phyloP scores from a whole-genome alignment of 1,140 invertebrate genomes.

The Lysiphlebus fabarum region DNA sequence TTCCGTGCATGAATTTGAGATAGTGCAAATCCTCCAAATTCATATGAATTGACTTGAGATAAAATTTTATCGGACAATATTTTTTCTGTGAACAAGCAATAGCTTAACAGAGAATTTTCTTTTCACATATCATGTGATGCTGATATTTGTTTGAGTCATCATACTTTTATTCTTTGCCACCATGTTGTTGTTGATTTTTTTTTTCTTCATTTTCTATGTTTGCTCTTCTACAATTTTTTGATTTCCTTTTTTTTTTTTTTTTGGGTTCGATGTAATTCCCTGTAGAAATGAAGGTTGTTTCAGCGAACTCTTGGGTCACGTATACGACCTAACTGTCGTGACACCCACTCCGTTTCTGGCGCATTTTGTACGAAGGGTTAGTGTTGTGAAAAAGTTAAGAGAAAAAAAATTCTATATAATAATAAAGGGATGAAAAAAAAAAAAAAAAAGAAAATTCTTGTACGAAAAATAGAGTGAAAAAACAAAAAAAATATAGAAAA shows the following conservation, averaged over 20 bases:
- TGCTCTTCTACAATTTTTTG: slow-evolving; percentile 19
- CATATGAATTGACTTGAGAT: too few species aligned
- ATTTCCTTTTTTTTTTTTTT: slow-evolving; percentile 25
- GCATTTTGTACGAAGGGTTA: slow-evolving; percentile 41
- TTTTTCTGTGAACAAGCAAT: too few species aligned
- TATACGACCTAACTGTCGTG: slow-evolving; percentile 44
- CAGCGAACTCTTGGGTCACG: slow-evolving; percentile 41
- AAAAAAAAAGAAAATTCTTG: too few species aligned
- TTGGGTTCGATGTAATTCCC: slow-evolving; percentile 37
- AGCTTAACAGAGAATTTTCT: too few species aligned
- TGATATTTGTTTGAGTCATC: too few species aligned
- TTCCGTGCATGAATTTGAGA: too few species aligned
- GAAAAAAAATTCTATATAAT: slow-evolving; percentile 18
- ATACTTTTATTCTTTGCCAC: not conserved
- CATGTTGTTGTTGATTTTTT: not conserved
- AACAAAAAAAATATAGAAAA: not conserved
- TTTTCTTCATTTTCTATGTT: slow-evolving; percentile 10
- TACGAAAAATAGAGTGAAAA: not conserved
- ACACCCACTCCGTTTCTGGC: slow-evolving; percentile 26
- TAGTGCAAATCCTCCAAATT: too few species aligned
- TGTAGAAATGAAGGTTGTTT: slow-evolving; percentile 43
- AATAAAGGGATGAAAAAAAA: slow-evolving; percentile 5
- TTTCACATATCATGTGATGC: too few species aligned
- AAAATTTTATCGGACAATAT: too few species aligned
- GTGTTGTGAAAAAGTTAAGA: slow-evolving; percentile 34